Conservation (phyloP, 2,113 vertebrate genomes). For the Fukomys damarensis region DNA sequence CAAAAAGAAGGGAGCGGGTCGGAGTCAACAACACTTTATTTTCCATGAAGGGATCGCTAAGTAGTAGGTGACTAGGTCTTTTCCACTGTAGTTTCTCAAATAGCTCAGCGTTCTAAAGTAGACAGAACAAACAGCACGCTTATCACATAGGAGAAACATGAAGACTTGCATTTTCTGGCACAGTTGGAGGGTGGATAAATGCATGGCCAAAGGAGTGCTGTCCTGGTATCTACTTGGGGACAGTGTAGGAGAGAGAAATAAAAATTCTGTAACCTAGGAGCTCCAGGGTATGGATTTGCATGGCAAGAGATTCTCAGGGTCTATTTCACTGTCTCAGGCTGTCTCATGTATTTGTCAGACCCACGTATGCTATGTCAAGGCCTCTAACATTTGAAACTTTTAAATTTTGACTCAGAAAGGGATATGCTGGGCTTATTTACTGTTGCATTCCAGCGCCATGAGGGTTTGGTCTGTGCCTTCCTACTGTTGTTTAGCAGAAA, state of each 20-base stretch:
- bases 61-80: not conserved
- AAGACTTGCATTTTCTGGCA: not conserved
- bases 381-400: not conserved
- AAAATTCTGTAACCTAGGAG: not conserved
- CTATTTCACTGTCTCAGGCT: not conserved
- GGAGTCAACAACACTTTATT: not conserved
- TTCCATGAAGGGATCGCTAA: not conserved
- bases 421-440: not conserved
- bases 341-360: not conserved
- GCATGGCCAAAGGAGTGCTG: not conserved
- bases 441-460: not conserved
- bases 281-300: not conserved
- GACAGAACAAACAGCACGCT: not conserved
- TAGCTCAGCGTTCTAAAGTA: not conserved
- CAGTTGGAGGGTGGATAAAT: not conserved
- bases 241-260: not conserved
- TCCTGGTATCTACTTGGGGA: not conserved
- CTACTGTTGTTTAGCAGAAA: not conserved
- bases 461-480: not conserved
- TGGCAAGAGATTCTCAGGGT: not conserved
- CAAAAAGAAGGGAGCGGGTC: not conserved
- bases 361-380: not conserved
- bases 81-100: not conserved
- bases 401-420: slow-evolving; percentile 21
- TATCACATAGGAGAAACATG: not conserved